Evolutionary conservation across 2,797 vertebrate species (phyloP).

Genomic region (Rhinella marina): DNA sequence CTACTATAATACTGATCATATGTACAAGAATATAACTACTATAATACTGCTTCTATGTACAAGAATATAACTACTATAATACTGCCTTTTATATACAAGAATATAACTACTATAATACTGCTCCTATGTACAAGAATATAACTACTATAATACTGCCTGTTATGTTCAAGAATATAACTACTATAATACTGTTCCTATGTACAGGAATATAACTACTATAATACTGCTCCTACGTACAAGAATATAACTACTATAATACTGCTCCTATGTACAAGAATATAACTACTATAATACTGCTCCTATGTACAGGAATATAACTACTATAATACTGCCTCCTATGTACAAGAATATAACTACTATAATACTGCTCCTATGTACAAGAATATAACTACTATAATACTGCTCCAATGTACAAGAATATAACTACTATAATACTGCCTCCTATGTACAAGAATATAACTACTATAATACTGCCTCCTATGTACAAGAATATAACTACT

Average conservation of each 20-base stretch:
- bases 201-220: constrained; percentile 11
- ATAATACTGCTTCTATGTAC: too few relatives aligned
- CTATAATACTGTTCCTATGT: neutral
- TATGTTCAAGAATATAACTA: too few relatives aligned
- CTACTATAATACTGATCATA: neutral
- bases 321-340: too few relatives aligned
- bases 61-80: constrained; percentile 6
- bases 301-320: too few relatives aligned
- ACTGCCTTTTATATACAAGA: neutral
- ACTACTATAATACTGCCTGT: too few relatives aligned
- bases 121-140: too few relatives aligned
- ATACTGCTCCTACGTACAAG: neutral
- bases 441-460: constrained; percentile 2
- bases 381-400: neutral
- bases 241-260: constrained; percentile 25
- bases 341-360: neutral
- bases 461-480: constrained; percentile 1
- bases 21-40: constrained; percentile 20
- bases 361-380: constrained; percentile 2
- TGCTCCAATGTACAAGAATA: neutral
- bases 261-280: neutral
- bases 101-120: neutral
- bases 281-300: neutral
- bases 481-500: constrained; percentile 5
- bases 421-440: constrained; percentile 1